Conservation (phyloP, 1,140 invertebrate species). For the Probaryconus sp. region DNA sequence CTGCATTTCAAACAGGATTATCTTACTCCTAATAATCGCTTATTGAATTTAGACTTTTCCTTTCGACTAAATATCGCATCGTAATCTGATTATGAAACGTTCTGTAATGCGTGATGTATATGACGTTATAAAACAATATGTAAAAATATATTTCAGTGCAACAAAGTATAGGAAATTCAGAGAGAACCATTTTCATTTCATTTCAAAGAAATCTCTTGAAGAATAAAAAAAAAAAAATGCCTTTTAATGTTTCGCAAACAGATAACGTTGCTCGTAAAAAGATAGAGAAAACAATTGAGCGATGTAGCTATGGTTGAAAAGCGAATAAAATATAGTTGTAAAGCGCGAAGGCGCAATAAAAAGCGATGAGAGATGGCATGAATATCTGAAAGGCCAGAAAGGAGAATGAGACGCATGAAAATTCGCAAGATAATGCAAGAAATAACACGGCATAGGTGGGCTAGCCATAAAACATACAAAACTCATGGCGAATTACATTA, state of each 20-base stretch:
- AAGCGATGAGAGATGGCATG: conserved; percentile 32
- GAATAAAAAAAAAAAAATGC: no score
- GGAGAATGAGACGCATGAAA: conserved; percentile 24
- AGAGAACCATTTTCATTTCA: no score
- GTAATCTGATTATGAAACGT: no score
- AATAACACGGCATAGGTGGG: conserved; percentile 33
- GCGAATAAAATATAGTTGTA: conserved; percentile 13
- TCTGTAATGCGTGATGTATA: no score
- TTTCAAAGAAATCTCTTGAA: no score
- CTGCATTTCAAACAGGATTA: background rate
- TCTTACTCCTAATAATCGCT: no score
- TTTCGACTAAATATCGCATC: no score
- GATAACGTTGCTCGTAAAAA: background rate
- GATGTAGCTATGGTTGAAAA: background rate
- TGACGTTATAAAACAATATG: no score
- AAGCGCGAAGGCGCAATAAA: conserved; percentile 25
- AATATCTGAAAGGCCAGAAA: conserved; percentile 36
- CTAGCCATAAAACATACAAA: conserved; percentile 48
- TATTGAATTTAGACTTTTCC: no score
- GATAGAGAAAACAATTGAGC: background rate
- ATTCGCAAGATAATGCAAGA: conserved; percentile 42
- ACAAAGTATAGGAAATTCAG: no score
- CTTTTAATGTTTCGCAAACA: background rate
- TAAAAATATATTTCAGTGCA: no score
- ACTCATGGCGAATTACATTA: conserved; percentile 58